Base-by-base conservation (phyloP, 2,888 invertebrate species). In the Ephialtes manifestator region DNA sequence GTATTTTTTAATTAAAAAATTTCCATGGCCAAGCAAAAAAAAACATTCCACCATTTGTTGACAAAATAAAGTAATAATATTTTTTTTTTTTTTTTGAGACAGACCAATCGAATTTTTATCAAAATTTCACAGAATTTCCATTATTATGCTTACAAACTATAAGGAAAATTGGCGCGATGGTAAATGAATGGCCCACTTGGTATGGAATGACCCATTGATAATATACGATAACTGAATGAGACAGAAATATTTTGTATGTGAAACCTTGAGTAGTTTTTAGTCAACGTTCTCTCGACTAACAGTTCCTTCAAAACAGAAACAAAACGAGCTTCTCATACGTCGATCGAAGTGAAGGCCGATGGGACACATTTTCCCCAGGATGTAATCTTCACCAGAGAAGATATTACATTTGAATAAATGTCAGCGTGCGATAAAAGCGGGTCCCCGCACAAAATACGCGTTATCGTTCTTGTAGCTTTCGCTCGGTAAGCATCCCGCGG, bases 391-490 rank as follows among this genome's bases (percentile, higher is more conserved):
- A 87, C 88, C 88, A 91, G 92, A 91, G 93, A 90, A 93, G 93
- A 93, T 94, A 94, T 94, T 94, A 94, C 94, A 94, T 94, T 94
- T 94, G 94, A 94, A 94, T 94, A 94, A 94, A 94, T 91, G 94
- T 93, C 93, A 91, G 87, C 89, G 90, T 53, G 79, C 93, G 93
- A 93, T 93, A 93, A 93, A 89, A 88, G 83, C 81, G 28, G 8
- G n/a, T 31, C 76, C 51, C 10, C 20, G 39, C 65, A 24, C 51
- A 31, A 83, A 86, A 79, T 85, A 86, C 88, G 90, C 90, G 90
- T 89, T 91, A 92, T 91, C 92, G 92, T 88, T 87, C 88, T 87
- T 43, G 63, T 78, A 51, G 53, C 67, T 70, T 58, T 11, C 84
- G 84, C 85, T 83, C 85, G 86, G 89, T 89, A 90, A 91, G 91